A percentile compares a stretch with the other conserved stretches of the same genome.
Conservation (phyloP, 2,797 vertebrate species). For the Tokudaia tokunoshimensis region DNA sequence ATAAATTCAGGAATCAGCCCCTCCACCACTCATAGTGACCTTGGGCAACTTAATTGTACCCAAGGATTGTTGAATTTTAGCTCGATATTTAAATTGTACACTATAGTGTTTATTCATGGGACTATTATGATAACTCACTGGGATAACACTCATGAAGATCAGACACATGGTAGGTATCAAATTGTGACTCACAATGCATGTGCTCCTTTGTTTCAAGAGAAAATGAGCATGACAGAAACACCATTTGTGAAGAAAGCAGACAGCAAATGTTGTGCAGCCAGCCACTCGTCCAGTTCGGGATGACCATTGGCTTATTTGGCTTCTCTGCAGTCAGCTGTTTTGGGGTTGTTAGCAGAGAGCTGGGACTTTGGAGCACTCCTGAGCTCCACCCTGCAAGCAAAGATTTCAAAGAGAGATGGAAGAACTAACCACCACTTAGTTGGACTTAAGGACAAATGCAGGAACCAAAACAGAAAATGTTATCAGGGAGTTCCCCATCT, state of each 20-base stretch:
- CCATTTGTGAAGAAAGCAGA: neutral
- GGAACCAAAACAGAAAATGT: neutral
- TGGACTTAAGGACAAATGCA: slow-evolving; percentile 1
- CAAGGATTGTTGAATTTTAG: neutral
- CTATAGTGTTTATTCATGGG: neutral
- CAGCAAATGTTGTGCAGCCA: neutral
- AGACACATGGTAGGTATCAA: neutral
- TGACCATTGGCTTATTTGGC: neutral
- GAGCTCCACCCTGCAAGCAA: neutral
- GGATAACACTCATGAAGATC: slow-evolving; percentile 2
- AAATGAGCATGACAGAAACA: slow-evolving; percentile 9
- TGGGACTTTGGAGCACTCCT: neutral
- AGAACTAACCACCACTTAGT: neutral
- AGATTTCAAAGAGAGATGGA: neutral
- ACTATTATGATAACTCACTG: slow-evolving; percentile 20
- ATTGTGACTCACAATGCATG: slow-evolving; percentile 7
- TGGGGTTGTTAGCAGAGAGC: neutral
- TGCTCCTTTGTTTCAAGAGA: neutral
- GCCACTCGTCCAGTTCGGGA: neutral
- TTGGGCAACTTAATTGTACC: neutral
- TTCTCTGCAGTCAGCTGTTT: neutral
- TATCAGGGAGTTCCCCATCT: neutral
- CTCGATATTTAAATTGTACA: neutral
- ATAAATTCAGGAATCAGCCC: neutral
- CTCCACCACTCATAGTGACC: neutral